These are phyloP conservation scores for Patiria pectinifera DNA, from an alignment of 53 echinoderm and acorn worm species.

Conservation along the genomic window DNA sequence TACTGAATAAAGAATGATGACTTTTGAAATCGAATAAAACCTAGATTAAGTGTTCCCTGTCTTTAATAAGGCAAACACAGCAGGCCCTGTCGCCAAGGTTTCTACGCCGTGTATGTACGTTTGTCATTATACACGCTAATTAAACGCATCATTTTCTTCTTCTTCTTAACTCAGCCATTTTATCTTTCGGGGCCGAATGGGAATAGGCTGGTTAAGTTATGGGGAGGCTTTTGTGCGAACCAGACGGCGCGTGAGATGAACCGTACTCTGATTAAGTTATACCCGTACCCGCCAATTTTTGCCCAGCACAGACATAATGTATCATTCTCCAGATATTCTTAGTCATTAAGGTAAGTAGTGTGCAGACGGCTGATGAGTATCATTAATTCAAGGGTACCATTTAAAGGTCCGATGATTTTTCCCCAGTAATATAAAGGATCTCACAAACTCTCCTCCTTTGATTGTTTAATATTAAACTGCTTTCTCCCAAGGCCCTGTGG, in stretches of 20 bases:
- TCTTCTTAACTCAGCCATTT: conserved; percentile 6
- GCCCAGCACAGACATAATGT: conserved; percentile 13
- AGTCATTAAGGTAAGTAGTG: conserved; percentile 49
- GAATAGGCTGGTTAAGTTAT: conserved; percentile 47
- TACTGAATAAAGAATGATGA: not conserved
- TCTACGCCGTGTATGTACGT: not conserved
- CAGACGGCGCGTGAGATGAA: conserved; percentile 26
- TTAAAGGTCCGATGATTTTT: not conserved
- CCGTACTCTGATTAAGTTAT: conserved; percentile 40
- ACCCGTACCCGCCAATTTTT: not conserved
- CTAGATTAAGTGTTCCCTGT: not conserved
- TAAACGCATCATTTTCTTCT: conserved; percentile 15
- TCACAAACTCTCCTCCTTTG: not conserved
- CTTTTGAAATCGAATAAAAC: not conserved
- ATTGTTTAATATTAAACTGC: not conserved
- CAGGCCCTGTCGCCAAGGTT: not conserved
- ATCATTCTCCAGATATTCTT: not conserved
- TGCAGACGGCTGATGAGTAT: conserved; percentile 2
- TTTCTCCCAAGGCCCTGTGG: conserved; percentile 23
- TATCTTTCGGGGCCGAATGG: conserved; percentile 1
- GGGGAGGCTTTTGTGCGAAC: not conserved
- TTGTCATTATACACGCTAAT: conserved; percentile 42
- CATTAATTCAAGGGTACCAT: conserved; percentile 35
- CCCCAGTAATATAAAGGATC: not conserved
- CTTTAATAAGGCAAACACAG: not conserved